A percentile compares a stretch with the other conserved stretches of the same genome.
Evolutionary conservation across 2,113 vertebrate species (phyloP).

Genomic region (Ammodytes marinus): DNA sequence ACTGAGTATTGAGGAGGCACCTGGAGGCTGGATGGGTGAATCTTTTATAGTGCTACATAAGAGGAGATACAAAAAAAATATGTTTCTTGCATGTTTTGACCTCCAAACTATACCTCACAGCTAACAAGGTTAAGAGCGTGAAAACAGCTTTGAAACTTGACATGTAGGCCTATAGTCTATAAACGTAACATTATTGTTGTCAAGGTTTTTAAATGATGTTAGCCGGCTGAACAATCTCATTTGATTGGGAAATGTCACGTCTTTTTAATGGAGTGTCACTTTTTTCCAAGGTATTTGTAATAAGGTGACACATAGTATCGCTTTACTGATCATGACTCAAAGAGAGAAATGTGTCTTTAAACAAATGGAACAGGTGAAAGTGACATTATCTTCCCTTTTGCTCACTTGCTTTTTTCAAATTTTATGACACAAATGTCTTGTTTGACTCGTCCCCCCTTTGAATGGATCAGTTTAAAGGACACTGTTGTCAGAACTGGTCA

Average conservation of each 20-base stretch:
- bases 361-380: not conserved
- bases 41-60: not conserved
- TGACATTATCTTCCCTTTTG: not conserved
- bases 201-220: not conserved
- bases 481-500: not conserved
- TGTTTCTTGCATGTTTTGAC: not conserved
- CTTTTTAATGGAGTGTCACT: not conserved
- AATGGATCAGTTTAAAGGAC: not conserved
- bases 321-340: not conserved
- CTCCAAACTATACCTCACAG: conserved; percentile 6
- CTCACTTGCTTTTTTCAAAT: not conserved
- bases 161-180: not conserved
- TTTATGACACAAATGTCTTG: not conserved
- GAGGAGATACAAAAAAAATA: not conserved
- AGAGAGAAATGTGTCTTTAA: not conserved
- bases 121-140: not conserved
- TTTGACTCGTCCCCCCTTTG: not conserved
- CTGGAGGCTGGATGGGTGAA: conserved; percentile 4
- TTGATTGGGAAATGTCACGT: not conserved
- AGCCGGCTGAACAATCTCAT: not conserved
- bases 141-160: conserved; percentile 11
- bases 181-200: not conserved
- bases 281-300: not conserved
- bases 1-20: not conserved
- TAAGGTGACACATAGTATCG: not conserved